Conservation (phyloP, 2,113 vertebrate genomes). For the Toxostoma redivivum region DNA sequence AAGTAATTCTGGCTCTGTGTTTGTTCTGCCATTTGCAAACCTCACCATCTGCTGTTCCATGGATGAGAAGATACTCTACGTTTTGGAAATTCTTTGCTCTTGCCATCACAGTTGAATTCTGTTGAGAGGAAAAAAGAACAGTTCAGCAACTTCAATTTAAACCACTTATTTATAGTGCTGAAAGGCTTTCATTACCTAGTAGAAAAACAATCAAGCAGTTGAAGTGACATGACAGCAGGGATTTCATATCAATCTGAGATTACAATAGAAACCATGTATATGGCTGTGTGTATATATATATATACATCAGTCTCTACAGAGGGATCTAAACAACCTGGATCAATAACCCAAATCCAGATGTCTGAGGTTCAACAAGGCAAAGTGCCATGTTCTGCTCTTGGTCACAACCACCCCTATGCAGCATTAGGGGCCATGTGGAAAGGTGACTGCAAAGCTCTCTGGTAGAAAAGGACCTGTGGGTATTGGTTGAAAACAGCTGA, state of each 20-base stretch:
- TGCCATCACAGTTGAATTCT: slow-evolving; percentile 95
- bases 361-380: background rate
- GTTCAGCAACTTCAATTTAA: slow-evolving; percentile 71
- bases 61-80: slow-evolving; percentile 92
- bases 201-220: slow-evolving; percentile 63
- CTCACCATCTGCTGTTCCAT: slow-evolving; percentile 98
- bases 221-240: slow-evolving; percentile 38
- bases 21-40: slow-evolving; percentile 78
- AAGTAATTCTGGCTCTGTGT: slow-evolving; percentile 75
- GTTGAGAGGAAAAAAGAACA: slow-evolving; percentile 74
- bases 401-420: background rate
- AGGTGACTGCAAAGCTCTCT: background rate
- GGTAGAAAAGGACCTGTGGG: background rate
- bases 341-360: background rate
- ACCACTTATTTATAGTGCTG: background rate
- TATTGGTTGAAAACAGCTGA: background rate
- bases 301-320: background rate
- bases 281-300: background rate
- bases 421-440: background rate
- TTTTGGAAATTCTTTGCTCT: slow-evolving; percentile 92
- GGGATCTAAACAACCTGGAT: background rate
- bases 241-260: slow-evolving; percentile 40
- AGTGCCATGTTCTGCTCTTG: background rate
- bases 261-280: background rate
- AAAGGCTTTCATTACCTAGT: slow-evolving; percentile 39